phyloP scores from a whole-genome alignment of 2,113 vertebrate species.

The Eleginops maclovinus region DNA sequence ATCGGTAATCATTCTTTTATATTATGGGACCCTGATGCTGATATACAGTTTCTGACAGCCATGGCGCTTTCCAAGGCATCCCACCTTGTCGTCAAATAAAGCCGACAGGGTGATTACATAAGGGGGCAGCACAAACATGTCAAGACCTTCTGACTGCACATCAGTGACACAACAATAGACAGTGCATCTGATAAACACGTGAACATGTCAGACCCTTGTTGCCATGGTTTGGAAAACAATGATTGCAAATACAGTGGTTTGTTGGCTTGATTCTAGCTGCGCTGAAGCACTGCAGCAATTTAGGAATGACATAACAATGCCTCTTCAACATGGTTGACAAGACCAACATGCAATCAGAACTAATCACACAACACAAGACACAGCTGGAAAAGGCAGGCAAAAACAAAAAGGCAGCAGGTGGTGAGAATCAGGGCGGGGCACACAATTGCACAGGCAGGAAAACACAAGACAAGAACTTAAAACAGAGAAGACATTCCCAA shows the following conservation, averaged over 20 bases:
- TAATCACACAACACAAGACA: too few relatives aligned
- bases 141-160: conserved; percentile 49
- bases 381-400: too few relatives aligned
- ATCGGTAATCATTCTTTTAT: conserved; percentile 55
- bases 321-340: neutral
- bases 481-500: too few relatives aligned
- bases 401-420: too few relatives aligned
- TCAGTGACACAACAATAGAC: conserved; percentile 39
- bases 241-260: conserved; percentile 35
- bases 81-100: conserved; percentile 49
- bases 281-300: conserved; percentile 23
- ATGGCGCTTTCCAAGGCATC: conserved; percentile 39
- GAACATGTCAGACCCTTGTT: conserved; percentile 43
- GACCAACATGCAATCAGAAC: too few relatives aligned
- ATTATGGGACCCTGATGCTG: conserved; percentile 21
- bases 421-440: too few relatives aligned
- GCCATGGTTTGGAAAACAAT: conserved; percentile 15
- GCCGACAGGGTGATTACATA: conserved; percentile 40
- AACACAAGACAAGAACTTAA: too few relatives aligned
- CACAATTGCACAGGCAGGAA: too few relatives aligned
- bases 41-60: conserved; percentile 44
- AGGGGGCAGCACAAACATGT: conserved; percentile 25
- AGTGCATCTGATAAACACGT: conserved; percentile 62
- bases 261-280: conserved; percentile 4
- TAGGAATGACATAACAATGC: conserved; percentile 27